Evolutionary conservation across 2,797 vertebrate genomes (phyloP).

Genomic region (Microctenopoma stevenorrisi): DNA sequence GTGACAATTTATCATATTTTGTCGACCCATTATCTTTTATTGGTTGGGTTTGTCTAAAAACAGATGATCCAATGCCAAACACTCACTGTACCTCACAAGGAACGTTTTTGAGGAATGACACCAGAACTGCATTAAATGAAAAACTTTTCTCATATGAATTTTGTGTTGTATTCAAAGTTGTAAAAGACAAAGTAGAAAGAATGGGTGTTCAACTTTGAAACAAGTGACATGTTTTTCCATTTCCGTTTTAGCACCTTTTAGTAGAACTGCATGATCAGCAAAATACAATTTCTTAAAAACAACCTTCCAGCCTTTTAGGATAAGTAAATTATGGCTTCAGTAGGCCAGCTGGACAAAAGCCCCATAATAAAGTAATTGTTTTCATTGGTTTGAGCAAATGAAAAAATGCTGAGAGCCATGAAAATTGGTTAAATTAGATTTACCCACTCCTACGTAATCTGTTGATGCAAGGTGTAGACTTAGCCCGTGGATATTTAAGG

Average conservation of each 20-base stretch:
- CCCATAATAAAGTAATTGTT: constrained; percentile 45
- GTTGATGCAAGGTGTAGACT: not conserved
- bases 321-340: constrained; percentile 25
- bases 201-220: not conserved
- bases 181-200: not conserved
- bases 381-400: constrained; percentile 16
- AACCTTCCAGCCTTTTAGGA: constrained; percentile 17
- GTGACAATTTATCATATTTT: too few species aligned
- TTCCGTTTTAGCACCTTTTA: constrained; percentile 15
- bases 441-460: not conserved
- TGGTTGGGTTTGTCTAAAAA: too few species aligned
- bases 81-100: too few species aligned
- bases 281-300: constrained; percentile 9
- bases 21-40: too few species aligned
- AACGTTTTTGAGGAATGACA: too few species aligned
- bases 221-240: not conserved
- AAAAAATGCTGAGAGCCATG: constrained; percentile 27
- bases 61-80: too few species aligned
- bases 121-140: not conserved
- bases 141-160: not conserved
- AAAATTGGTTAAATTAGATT: not conserved
- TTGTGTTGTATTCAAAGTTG: not conserved
- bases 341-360: constrained; percentile 49
- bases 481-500: too few species aligned
- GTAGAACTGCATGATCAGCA: constrained; percentile 25